Base-by-base conservation (phyloP, 2,888 invertebrate genomes). In the Pedicia rivosa region DNA sequence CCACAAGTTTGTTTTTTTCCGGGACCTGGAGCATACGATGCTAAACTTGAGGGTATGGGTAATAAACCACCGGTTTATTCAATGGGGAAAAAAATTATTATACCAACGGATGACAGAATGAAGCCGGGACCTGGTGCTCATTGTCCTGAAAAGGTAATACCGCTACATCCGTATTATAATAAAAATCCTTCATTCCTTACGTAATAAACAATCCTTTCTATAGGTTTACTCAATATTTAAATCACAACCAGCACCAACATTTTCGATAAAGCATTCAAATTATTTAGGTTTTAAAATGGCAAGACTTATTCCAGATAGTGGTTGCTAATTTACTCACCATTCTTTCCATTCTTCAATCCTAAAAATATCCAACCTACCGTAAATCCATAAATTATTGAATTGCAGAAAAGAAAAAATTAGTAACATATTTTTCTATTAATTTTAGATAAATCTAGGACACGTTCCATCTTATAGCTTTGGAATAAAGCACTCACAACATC, bases 41-140 rank as follows among this genome's bases (percentile, higher is more conserved):
- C 74, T 20, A 68, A 73, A 48, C 73, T 76, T 34, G 68, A 72
- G 42, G 60, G 58, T 33, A 59, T 69, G 35, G 55, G 62, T 26
- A 65, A 67, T 43, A 57, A 60, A 29, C 65, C 84, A 17, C 92
- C 92, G 0, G 74, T 83, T 44, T 94, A 86, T 57, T 83, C 87
- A 33, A 83, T 95, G 56, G 80, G 86, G 35, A 77, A 79, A 34
- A 72, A 90, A 41, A 80, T 77, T 50, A 74, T 74, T 49, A 59
- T 79, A 44, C 84, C 86, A 1, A 70, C 72, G 6, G 84, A 88
- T 58, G 74, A 79, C 44, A 78, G 81, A 30, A 68, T 70, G 52
- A 83, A 81, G 55, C 61, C 61, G 16, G 94, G 92, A 45, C 94
- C 94, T 40, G 92, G 91, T 49, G 84, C 87, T 44, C 87, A 94